Base-by-base conservation (phyloP, 2,797 vertebrate genomes). In the Fratercula arctica region DNA sequence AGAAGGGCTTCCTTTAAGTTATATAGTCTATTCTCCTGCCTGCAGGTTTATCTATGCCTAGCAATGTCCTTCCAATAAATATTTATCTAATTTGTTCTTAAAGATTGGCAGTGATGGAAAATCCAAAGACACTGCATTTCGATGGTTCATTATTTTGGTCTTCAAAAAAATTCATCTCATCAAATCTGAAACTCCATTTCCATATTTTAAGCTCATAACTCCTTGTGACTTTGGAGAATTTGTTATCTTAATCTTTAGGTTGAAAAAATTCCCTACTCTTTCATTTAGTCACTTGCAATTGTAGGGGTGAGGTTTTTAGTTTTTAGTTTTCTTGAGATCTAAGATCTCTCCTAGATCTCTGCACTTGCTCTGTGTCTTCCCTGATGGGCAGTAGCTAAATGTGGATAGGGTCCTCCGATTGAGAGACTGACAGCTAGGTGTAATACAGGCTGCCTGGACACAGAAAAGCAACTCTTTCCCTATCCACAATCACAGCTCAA, bases 11-110 rank as follows among this genome's bases (percentile, higher is more conserved):
- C 37, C 19, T 75, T 19, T n/a, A 74, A n/a, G 31, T 59, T 39
- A 26, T 7, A 45, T 11, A 37, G 2, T 41, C 19, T 66, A 13
- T 46, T 45, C 13, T 60, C 18, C 53, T 69, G 28, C 17, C n/a
- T 26, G 37, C n/a, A 85, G 21, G 17, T 16, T 85, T 24, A 77
- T 46, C 46, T 41, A 28, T 53, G 7, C 28, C 59, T 51, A 59
- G 21, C 31, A 66, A 66, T 0, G 1, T 33, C 61, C 7, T 48
- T 53, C 10, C 13, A 85, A 10, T 0, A 82, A 9, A 16, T 16
- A 48, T 82, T 77, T 2, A 51, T 39, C 45, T 35, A 13, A 35
- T 60, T 73, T 82, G 3, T 48, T 79, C 31, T n/a, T 69, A 15
- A 84, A 67, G 11, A 43, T 8, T 28, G 12, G 5, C 29, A 80